Percentiles rank a stretch among this genome's conserved stretches.
Evolutionary conservation across 2,113 vertebrate genomes (phyloP).

Genomic region (Progne subis): DNA sequence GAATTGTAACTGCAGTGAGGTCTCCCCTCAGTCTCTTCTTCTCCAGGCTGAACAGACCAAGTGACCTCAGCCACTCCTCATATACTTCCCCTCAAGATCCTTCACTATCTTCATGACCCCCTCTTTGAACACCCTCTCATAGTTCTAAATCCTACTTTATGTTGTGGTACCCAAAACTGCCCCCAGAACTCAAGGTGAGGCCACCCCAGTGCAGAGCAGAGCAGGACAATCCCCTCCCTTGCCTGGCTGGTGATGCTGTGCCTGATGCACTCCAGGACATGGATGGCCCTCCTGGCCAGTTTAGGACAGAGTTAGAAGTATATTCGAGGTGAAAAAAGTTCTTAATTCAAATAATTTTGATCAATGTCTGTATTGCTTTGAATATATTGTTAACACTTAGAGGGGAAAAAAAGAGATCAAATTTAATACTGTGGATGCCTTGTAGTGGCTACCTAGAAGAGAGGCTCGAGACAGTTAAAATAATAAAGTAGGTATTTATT

Average conservation of each 20-base stretch:
- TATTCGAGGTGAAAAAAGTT: neutral
- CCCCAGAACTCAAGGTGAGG: rapidly evolving
- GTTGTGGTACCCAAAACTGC: rapidly evolving
- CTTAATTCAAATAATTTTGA: neutral
- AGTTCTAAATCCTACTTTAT: too few relatives aligned
- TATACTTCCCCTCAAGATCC: rapidly evolving
- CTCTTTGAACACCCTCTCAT: neutral
- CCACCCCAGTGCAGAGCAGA: neutral
- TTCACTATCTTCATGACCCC: neutral
- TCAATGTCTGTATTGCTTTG: rapidly evolving
- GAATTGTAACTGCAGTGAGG: rapidly evolving
- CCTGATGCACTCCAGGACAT: rapidly evolving
- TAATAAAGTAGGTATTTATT: neutral
- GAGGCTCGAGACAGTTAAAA: neutral
- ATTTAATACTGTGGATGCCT: neutral
- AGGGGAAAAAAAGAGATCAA: rapidly evolving
- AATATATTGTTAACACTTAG: neutral
- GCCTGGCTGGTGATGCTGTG: rapidly evolving
- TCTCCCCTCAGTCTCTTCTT: neutral
- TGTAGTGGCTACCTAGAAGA: neutral
- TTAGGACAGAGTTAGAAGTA: neutral
- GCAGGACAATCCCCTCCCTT: rapidly evolving
- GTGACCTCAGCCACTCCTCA: neutral
- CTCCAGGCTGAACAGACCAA: neutral
- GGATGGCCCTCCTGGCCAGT: rapidly evolving